A percentile compares a stretch with the other conserved stretches of the same genome.
These are phyloP conservation scores for Babylonia areolata DNA, from an alignment of 1,140 invertebrate genomes.

Conservation along the genomic window DNA sequence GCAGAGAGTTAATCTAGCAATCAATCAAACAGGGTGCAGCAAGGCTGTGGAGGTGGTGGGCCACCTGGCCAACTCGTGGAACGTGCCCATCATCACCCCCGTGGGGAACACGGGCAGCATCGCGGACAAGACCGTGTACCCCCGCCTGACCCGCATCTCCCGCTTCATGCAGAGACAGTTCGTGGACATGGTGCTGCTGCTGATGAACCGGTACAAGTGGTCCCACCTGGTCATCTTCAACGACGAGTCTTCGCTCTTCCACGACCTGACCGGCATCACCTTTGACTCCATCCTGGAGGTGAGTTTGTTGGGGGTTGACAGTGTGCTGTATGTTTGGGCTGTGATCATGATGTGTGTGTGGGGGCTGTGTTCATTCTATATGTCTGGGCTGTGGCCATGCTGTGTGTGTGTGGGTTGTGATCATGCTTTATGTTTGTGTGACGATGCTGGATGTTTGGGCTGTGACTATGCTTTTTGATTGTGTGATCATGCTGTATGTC, in stretches of 20 bases:
- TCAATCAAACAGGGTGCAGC: conserved; percentile 58
- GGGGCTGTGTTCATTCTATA: not conserved
- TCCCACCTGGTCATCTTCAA: conserved; percentile 41
- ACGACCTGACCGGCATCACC: conserved; percentile 20
- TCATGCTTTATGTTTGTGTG: too few species aligned
- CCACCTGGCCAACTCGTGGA: conserved; percentile 55
- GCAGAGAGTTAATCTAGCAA: too few species aligned
- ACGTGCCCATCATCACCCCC: conserved; percentile 56
- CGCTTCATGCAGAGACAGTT: conserved; percentile 39
- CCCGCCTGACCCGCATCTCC: conserved; percentile 45
- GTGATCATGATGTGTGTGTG: not conserved
- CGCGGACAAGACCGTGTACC: conserved; percentile 49
- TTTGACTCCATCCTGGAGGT: conserved; percentile 31
- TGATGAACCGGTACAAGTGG: conserved; percentile 44
- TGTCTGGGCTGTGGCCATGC: not conserved
- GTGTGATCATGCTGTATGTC: too few species aligned
- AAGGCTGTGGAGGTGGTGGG: conserved; percentile 48
- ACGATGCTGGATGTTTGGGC: too few species aligned
- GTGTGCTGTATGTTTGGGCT: not conserved
- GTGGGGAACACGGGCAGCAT: conserved; percentile 50
- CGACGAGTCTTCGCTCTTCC: conserved; percentile 30
- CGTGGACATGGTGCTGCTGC: conserved; percentile 27
- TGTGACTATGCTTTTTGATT: too few species aligned
- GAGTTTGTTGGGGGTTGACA: too few species aligned
- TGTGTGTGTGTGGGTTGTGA: not conserved